Evolutionary conservation across 2,797 vertebrate species (phyloP), one percentile per base, ranked within the genome.

Genomic region (Pantherophis alleghaniensis): DNA sequence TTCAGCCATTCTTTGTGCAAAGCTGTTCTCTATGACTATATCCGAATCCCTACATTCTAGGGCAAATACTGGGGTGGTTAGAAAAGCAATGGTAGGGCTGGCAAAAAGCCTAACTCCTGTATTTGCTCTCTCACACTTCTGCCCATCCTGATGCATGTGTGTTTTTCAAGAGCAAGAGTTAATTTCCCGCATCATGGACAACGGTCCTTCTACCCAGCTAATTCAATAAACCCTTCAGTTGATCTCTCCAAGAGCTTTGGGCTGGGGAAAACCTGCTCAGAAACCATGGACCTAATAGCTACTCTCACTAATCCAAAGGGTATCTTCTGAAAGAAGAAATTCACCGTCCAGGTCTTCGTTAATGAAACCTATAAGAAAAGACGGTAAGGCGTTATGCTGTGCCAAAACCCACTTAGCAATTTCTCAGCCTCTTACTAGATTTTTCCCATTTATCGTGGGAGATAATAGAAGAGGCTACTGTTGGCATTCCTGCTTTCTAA

Each of bases 1-100:
- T 97, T 97, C 96, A 97, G 95, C 94, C 91, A 94, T 94, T 92
- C 95, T 96, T 97, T 96, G 95, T 96, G 96, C 95, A 97, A 97
- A 97, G 95, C 96, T 96, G 95, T 92, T 96, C 95, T 94, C 92
- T 93, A 95, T 97, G 95, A 96, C 96, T 97, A 97, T 97, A 97
- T 97, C 93, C 9, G 95, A 97, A 96, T 96, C 95, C 95, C 94
- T 97, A 97, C 97, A 97, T 97, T 96, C 96, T 96, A 92, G 83
- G 86, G 32, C 96, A 95, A 96, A 96, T 96, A 96, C 96, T 97
- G 96, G 96, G 97, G 95, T 96, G 90, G 94, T 96, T 97, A 97
- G 94, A 96, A 95, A 94, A 96, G 94, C 95, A 96, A 97, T 97
- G 97, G 91, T 86, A 94, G 37, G 90, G 87, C 94, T 97, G 97